Evolutionary conservation across 53 echinoderm and acorn worm species (phyloP).

Genomic region (Mesocentrotus franciscanus): DNA sequence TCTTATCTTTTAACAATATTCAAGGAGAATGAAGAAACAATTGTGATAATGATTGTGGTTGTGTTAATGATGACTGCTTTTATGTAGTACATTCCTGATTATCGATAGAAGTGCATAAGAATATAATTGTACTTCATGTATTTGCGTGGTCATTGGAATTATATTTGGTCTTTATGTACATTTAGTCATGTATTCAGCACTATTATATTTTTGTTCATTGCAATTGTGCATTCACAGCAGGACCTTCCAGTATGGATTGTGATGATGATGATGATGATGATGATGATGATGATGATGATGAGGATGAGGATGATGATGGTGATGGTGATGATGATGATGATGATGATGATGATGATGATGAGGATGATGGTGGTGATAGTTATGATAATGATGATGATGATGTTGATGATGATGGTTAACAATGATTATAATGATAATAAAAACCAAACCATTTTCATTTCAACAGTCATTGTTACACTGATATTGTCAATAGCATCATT

Average conservation of each 20-base stretch:
- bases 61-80: background rate
- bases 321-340: background rate
- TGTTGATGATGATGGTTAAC: background rate
- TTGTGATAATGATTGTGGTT: background rate
- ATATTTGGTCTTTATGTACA: no score
- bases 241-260: background rate
- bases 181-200: no score
- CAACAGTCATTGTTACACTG: no score
- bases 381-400: background rate
- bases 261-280: background rate
- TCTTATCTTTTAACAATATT: background rate
- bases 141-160: no score
- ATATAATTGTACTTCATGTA: no score
- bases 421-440: background rate
- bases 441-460: background rate
- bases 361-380: background rate
- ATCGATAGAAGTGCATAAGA: no score
- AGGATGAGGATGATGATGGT: background rate
- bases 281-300: background rate
- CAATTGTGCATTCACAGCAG: no score
- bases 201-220: no score
- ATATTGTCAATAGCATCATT: no score
- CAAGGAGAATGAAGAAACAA: background rate
- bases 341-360: background rate
- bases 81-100: no score